phyloP scores from a whole-genome alignment of 1,140 invertebrate genomes.

The Pseudachorutes palmiensis region DNA sequence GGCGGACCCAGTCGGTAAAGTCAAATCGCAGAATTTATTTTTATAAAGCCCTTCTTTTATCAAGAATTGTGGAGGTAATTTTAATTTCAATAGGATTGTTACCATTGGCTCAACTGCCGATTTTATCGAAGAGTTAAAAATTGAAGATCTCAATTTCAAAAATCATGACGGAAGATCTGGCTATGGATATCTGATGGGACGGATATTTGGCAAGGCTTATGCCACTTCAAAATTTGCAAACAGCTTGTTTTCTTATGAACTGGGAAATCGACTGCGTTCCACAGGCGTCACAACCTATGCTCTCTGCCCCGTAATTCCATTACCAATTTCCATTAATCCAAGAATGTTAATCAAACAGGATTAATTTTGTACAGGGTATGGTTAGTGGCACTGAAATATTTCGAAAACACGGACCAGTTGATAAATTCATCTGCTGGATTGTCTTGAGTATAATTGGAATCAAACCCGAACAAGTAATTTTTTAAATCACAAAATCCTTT shows the following conservation, averaged over 20 bases:
- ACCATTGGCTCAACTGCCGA: not conserved
- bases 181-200: not conserved
- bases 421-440: constrained; percentile 36
- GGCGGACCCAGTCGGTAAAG: too few species aligned
- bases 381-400: not conserved
- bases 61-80: not conserved
- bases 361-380: not conserved
- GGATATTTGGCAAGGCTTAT: constrained; percentile 10
- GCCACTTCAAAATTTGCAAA: constrained; percentile 12
- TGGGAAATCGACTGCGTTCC: not conserved
- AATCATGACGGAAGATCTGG: not conserved
- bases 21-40: too few species aligned
- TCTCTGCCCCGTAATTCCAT: constrained; percentile 39
- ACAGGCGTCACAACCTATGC: constrained; percentile 7
- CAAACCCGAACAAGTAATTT: constrained; percentile 25
- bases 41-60: too few species aligned
- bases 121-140: constrained; percentile 10
- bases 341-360: constrained; percentile 42
- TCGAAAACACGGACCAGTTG: not conserved
- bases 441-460: constrained; percentile 26
- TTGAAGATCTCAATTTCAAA: constrained; percentile 5
- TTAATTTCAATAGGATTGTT: constrained; percentile 7
- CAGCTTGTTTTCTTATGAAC: constrained; percentile 4
- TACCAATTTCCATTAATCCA: constrained; percentile 43
- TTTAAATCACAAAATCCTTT: not conserved